Evolutionary conservation across 2,888 invertebrate species (phyloP), one percentile per base, ranked within the genome.

Genomic region (Scrobipalpa costella): DNA sequence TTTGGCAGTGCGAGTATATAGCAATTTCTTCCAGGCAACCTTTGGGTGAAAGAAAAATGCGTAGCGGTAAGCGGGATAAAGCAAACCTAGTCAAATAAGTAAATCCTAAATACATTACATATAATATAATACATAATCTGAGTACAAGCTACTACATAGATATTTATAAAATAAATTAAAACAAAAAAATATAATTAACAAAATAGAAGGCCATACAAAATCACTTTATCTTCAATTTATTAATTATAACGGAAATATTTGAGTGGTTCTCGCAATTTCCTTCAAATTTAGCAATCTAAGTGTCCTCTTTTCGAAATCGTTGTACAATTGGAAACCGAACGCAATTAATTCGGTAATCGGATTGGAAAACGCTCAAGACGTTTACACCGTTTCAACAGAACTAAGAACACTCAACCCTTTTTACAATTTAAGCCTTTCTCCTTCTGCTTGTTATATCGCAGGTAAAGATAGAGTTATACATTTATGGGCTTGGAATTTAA

Each of bases 301-400:
- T 27, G 21, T 47, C 50, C 50, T 27, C 50, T 11, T 52, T 52
- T 11, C 50, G 13, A 52, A 21, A 52, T 52, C 50, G 50, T 13
- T 52, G 11, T 13, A 52, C 50, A 52, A 52, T 52, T 52, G 50
- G 50, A 21, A 52, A 52, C 21, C 50, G 50, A 52, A 49, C 19
- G 50, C 21, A 52, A 52, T 52, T 52, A 52, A 52, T 21, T 52
- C 27, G 21, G 21, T 52, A 52, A 52, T 52, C 50, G 21, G 21
- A 52, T 52, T 52, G 50, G 50, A 52, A 21, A 19, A 27, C 50
- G 19, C 13, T 52, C 50, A 52, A 52, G 50, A 52, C 50, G 50
- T 52, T 21, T 21, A 52, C 19, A 52, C 50, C 50, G 21, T 21
- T 52, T 52, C 27, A 21, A 52, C 50, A 21, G 21, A 52, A 27